Base-by-base conservation (phyloP, 2,888 invertebrate species). In the Tetheella fluctuosa region DNA sequence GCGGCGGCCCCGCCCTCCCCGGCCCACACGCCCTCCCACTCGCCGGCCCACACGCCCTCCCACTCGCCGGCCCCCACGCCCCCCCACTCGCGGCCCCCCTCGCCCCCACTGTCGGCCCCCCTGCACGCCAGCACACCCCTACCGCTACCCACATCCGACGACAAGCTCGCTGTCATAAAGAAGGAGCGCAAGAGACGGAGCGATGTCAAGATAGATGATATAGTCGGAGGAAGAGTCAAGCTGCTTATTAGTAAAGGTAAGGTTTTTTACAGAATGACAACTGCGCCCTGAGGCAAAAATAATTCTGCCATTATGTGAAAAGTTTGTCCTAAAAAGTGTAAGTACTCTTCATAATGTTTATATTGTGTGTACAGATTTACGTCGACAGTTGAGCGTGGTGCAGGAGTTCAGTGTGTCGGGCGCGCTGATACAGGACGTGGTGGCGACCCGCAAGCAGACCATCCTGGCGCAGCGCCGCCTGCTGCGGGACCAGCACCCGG, bases 1-100 rank as follows among this genome's bases (percentile, higher is more conserved):
- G 88, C 85, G 52, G 80, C 74, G 58, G 84, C 83, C 61, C 78
- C 80, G 28, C 80, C 77, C 15, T 64, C 68, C 20, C 69, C 67
- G 58, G 56, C 57, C 54, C 54, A 54, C 57, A 57, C 62, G 57
- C 58, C 64, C 48, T 61, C 57, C 52, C 57, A 59, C 39, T 28
- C 59, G 54, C 59, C 67, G 57, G 56, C 57, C 55, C 54, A 54
- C 57, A 57, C 62, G 57, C 58, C 64, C 48, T 61, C 57, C 53
- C 57, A 59, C 39, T 28, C 59, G 52, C 59, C 67, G 58, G 56
- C 57, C 55, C 54, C 53, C 57, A 56, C 62, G 57, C 58, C 64
- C 48, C 61, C 57, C 53, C 57, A 59, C 39, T 25, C 59, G 52
- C 59, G 66, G 57, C 60, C 2, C 54, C 52, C 28, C 56, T 57